Base-by-base conservation (phyloP, 2,113 vertebrate species). In the Cyanoderma ruficeps region DNA sequence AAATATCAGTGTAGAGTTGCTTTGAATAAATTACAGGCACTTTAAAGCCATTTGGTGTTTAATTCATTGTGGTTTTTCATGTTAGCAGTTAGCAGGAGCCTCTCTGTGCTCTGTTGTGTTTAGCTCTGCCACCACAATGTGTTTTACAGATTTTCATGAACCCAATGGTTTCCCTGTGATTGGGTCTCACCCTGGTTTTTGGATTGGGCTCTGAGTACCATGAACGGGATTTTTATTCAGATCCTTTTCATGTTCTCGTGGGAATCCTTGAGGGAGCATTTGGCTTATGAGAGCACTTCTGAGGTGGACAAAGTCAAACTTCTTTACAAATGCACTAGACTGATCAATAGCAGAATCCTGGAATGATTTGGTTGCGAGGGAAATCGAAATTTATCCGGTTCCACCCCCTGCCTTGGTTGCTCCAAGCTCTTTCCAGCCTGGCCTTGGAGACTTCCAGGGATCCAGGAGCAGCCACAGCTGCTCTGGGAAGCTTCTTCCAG, bases 1-100 rank as follows among this genome's bases (percentile, higher is more conserved):
- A 70, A 90, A 68, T 78, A 78, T 35, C 72, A 44, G 24, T 25
- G 37, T 22, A 8, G 31, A 33, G n/a, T 22, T 76, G 49, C 74
- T 93, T 79, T 87, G 77, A 77, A 90, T 74, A 67, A 86, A 90
- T 91, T 80, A 67, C 11, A 31, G 71, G 21, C 24, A 14, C 56
- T 86, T 92, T 50, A 75, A 80, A 83, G 39, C 18, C 39, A 18
- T 21, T 63, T 61, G 33, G 68, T 85, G 56, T 46, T 83, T 67
- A 57, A 93, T 80, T 90, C 59, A 19, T 65, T 28, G 20, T 15
- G 64, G 6, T 18, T 90, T 88, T 92, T 82, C 61, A 23, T 18
- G 33, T 21, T 17, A 41, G 59, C 1, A 2, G 42, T 27, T 25
- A 50, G 31, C 60, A 72, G 31, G 7, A 89, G 37, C 33, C 35